phyloP scores from a whole-genome alignment of 2,797 vertebrate genomes.

The Acrossocheilus wenchowensis region DNA sequence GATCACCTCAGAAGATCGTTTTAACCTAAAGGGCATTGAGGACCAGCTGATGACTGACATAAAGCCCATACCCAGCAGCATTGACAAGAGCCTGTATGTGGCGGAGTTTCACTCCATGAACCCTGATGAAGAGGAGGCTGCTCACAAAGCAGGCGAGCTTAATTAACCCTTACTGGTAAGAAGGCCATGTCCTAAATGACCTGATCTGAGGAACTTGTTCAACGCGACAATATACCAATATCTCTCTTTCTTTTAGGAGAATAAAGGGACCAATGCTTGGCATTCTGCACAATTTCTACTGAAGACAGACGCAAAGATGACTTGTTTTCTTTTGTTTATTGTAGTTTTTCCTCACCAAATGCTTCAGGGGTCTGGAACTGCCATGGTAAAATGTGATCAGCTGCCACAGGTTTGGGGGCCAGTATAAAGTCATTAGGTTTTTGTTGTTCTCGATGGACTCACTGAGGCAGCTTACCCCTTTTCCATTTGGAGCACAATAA shows the following conservation, averaged over 20 bases:
- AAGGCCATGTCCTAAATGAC: neutral
- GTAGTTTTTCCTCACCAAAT: constrained; percentile 9
- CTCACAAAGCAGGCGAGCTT: constrained; percentile 47
- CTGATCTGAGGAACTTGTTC: neutral
- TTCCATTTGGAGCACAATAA: constrained; percentile 35
- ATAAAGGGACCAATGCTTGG: constrained; percentile 57
- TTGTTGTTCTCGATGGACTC: constrained; percentile 13
- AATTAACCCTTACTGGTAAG: constrained; percentile 63
- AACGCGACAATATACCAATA: neutral
- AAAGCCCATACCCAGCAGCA: constrained; percentile 83
- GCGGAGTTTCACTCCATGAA: constrained; percentile 79
- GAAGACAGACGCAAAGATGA: constrained; percentile 52
- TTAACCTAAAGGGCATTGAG: constrained; percentile 84
- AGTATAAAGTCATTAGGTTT: constrained; percentile 33
- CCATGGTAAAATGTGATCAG: constrained; percentile 24
- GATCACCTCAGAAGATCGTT: constrained; percentile 85
- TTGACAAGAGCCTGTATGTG: constrained; percentile 84
- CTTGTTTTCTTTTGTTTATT: constrained; percentile 45
- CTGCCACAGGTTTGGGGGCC: constrained; percentile 12
- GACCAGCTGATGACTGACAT: constrained; percentile 86
- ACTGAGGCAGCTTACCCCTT: constrained; percentile 22
- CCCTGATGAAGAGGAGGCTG: constrained; percentile 70
- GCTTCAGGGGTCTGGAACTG: constrained; percentile 31
- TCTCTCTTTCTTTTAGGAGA: constrained; percentile 42
- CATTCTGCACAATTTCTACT: constrained; percentile 62